Evolutionary conservation across 1,140 invertebrate genomes (phyloP).

Genomic region (Liolophura sinensis): DNA sequence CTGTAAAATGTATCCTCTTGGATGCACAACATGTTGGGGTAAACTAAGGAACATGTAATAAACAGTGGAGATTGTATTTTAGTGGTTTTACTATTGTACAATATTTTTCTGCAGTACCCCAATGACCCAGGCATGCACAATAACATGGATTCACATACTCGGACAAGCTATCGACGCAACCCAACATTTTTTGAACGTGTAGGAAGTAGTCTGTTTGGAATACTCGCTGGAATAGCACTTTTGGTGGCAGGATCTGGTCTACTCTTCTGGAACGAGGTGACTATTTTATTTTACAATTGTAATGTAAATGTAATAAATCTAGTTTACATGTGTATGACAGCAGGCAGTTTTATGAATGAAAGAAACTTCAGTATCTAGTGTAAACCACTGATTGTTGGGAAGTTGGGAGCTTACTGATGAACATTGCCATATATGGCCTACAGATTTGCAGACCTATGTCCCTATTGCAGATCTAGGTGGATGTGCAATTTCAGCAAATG

Average conservation of each 20-base stretch:
- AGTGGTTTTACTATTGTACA: not conserved
- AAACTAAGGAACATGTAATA: not conserved
- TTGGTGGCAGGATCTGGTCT: slow-evolving; percentile 56
- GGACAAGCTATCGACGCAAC: slow-evolving; percentile 37
- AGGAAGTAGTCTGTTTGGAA: slow-evolving; percentile 34
- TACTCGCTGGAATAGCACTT: slow-evolving; percentile 44
- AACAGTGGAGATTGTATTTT: not conserved
- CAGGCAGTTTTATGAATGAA: too few relatives aligned
- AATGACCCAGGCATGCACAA: slow-evolving; percentile 35
- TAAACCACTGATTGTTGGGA: too few relatives aligned
- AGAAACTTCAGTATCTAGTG: too few relatives aligned
- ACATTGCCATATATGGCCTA: too few relatives aligned
- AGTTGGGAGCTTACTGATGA: too few relatives aligned
- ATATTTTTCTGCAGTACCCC: slow-evolving; percentile 31
- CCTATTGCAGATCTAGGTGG: too few relatives aligned
- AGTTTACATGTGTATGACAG: not conserved
- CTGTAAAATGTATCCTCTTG: too few relatives aligned
- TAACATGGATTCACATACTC: slow-evolving; percentile 27
- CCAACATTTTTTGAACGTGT: slow-evolving; percentile 40
- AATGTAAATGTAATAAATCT: not conserved
- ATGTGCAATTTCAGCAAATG: too few relatives aligned
- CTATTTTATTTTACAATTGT: not conserved
- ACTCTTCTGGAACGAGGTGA: slow-evolving; percentile 77
- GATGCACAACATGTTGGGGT: too few relatives aligned
- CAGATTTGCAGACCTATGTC: too few relatives aligned